A percentile compares a stretch with the other conserved stretches of the same genome.
Conservation (phyloP, 2,888 invertebrate species). For the Biston stratarius region DNA sequence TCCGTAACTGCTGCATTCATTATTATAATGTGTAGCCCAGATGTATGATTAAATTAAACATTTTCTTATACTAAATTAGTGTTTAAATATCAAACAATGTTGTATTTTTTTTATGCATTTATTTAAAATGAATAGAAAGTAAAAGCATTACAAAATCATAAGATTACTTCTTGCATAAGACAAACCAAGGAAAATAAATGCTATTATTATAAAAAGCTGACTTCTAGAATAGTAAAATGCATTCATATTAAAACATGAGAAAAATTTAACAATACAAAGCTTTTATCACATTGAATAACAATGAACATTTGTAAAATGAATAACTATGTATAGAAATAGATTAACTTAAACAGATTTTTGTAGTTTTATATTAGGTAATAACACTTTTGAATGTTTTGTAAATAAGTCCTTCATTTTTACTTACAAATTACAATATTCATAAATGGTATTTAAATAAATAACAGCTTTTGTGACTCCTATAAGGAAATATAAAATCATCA, state of each 20-base stretch:
- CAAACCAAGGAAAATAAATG: slow-evolving; percentile 40
- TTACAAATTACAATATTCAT: slow-evolving; percentile 22
- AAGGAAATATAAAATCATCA: slow-evolving; percentile 38
- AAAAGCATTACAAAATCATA: slow-evolving; percentile 43
- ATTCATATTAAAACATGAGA: slow-evolving; percentile 14
- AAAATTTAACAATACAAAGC: slow-evolving; percentile 26
- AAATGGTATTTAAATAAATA: slow-evolving; percentile 26
- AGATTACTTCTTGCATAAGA: slow-evolving; percentile 20
- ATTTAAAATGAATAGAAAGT: slow-evolving; percentile 33
- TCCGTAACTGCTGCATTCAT: slow-evolving; percentile 48
- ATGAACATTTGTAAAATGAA: slow-evolving; percentile 38
- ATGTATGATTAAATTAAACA: slow-evolving; percentile 44
- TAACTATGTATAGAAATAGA: slow-evolving; percentile 26
- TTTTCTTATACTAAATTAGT: slow-evolving; percentile 32
- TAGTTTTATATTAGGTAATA: slow-evolving; percentile 7
- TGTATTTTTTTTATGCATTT: slow-evolving; percentile 33
- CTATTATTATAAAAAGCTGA: slow-evolving; percentile 39
- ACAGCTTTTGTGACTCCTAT: slow-evolving; percentile 29
- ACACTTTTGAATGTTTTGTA: slow-evolving; percentile 26
- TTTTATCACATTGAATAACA: slow-evolving; percentile 26
- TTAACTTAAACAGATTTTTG: slow-evolving; percentile 30
- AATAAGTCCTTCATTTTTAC: slow-evolving; percentile 39
- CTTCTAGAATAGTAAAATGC: slow-evolving; percentile 14
- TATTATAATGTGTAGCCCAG: slow-evolving; percentile 33
- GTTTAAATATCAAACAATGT: slow-evolving; percentile 26